phyloP scores from a whole-genome alignment of 2,797 vertebrate species.

The Spinus olivaceus region DNA sequence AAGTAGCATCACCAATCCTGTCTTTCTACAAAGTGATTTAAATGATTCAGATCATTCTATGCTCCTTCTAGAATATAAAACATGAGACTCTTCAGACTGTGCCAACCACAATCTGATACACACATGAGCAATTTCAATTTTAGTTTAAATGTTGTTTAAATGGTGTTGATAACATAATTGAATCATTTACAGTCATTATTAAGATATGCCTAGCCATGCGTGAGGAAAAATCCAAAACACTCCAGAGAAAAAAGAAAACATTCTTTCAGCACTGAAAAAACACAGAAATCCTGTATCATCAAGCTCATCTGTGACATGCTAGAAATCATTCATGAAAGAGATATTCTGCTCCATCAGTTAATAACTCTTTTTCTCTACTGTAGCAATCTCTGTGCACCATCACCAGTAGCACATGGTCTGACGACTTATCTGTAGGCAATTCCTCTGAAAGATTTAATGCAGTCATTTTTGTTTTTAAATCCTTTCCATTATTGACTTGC shows the following conservation, averaged over 20 bases:
- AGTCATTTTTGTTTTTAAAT: slow-evolving; percentile 15
- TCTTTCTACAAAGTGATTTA: neutral
- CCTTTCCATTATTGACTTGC: neutral
- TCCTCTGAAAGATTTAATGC: neutral
- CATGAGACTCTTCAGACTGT: neutral
- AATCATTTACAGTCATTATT: neutral
- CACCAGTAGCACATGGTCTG: neutral
- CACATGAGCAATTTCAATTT: neutral
- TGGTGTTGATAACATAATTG: neutral
- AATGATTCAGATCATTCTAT: neutral
- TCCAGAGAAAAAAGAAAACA: neutral
- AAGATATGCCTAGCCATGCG: neutral
- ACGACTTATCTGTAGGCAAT: neutral
- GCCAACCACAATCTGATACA: neutral
- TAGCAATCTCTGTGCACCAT: neutral
- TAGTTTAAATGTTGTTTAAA: neutral
- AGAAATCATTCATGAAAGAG: neutral
- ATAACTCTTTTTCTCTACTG: neutral
- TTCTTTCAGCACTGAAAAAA: neutral
- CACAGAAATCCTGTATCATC: neutral
- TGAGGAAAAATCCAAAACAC: neutral
- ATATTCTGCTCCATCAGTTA: neutral
- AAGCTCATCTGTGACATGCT: neutral
- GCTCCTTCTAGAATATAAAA: neutral
- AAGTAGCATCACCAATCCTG: neutral